Evolutionary conservation across 1,140 invertebrate species (phyloP), one percentile per base, ranked within the genome.

Genomic region (Zaprionus davidi): DNA sequence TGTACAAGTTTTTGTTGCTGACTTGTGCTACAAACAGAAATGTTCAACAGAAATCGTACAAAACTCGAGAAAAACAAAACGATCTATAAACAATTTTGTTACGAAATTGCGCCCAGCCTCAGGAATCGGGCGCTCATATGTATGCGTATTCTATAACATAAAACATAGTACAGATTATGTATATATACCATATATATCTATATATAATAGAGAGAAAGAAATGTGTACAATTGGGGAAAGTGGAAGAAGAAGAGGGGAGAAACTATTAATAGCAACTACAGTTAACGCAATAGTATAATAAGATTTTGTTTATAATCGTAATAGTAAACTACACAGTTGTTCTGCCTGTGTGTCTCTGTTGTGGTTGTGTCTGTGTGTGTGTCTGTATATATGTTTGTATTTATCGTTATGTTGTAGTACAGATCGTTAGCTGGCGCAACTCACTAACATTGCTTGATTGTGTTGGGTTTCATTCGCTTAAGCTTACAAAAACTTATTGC

Each of bases 361-460:
- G 28, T 46, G 53, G 15, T 24, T 38, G 9, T 64, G 44, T 26
- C 24, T 20, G 13, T 67, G 24, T 68, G 5, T 57, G 41, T 34
- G 11, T 57, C 13, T 44, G 20, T 20, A 58, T 46, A 28, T 68
- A 58, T 67, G 49, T 51, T 56, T 65, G 51, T 28, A 66, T 67
- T 71, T 79, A 65, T 78, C 67, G 67, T 17, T 34, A 36, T 58
- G 15, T 58, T 49, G 28, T 58, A 68, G 58, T 60, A 51, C 57
- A 74, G 58, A 71, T 58, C 51, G 67, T 76, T 76, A 77, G 78
- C 78, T 68, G 63, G 69, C 65, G 71, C 76, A 79, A 68, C 77
- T 85, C 76, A 88, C 81, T 90, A 88, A 88, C 85, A 88, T 88
- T 88, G 85, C 81, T 88, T 88, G 85, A 85, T 88, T 90, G 81